Evolutionary conservation across 2,797 vertebrate species (phyloP).

Genomic region (Etheostoma nigrum): DNA sequence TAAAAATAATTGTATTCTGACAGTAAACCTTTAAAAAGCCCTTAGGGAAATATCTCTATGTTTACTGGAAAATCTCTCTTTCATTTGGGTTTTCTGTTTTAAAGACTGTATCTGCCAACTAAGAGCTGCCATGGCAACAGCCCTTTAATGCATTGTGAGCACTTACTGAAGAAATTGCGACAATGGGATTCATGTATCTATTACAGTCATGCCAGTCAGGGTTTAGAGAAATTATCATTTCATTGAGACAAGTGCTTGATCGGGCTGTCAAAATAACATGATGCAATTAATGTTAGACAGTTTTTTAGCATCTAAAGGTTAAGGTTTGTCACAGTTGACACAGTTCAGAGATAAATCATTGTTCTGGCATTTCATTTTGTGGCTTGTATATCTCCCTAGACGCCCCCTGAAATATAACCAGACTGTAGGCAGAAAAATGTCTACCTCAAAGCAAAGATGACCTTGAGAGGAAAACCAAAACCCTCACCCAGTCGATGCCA

Average conservation of each 20-base stretch:
- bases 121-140: slow-evolving; percentile 68
- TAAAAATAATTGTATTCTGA: neutral
- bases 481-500: slow-evolving; percentile 38
- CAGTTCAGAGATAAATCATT: neutral
- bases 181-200: slow-evolving; percentile 29
- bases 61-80: slow-evolving; percentile 24
- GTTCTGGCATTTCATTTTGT: neutral
- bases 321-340: neutral
- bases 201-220: slow-evolving; percentile 18
- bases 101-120: slow-evolving; percentile 32
- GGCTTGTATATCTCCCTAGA: slow-evolving; percentile 7
- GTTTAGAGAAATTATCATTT: slow-evolving; percentile 11
- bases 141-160: slow-evolving; percentile 33
- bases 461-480: slow-evolving; percentile 71
- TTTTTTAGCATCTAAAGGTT: slow-evolving; percentile 6
- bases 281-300: neutral
- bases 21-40: neutral
- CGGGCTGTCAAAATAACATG: slow-evolving; percentile 30
- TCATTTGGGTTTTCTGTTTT: slow-evolving; percentile 25
- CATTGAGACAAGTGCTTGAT: neutral
- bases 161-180: slow-evolving; percentile 36
- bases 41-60: neutral
- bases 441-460: slow-evolving; percentile 39
- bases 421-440: slow-evolving; percentile 8
- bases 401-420: slow-evolving; percentile 14